Evolutionary conservation across 2,797 vertebrate genomes (phyloP), one percentile per base, ranked within the genome.

Genomic region (Numenius phaeopus): DNA sequence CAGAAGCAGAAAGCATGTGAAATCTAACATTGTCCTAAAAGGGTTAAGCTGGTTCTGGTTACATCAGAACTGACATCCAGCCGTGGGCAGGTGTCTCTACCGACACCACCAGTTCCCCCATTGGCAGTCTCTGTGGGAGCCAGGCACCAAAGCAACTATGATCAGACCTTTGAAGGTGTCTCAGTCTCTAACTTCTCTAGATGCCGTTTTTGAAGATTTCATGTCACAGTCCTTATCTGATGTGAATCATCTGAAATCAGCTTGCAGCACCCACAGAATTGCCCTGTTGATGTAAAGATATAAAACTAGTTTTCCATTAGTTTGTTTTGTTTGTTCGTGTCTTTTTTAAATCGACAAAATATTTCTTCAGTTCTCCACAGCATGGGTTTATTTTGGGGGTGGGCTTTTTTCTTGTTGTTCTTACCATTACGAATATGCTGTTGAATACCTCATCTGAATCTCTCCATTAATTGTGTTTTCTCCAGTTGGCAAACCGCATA

Each of bases 401-500:
- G 18, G 11, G 3, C 4, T 89, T 89, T 93, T 91, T 67, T 44
- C 62, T 19, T 83, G 27, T 67, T 73, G 7, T 40, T 50, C 11
- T 75, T 87, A 71, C 47, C 23, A 23, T 55, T 72, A 52, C 65
- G 84, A 54, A 39, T 81, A 73, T 58, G 24, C 66, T 86, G 61
- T 78, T 86, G 61, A 34, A 67, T 81, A 39, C 55, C n/a, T 96
- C 72, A 71, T 89, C 58, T 95, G 87, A 92, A 66, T 96, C 50
- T 87, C 54, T 39, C 70, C 80, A 84, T 96, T 92, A 77, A 87
- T 95, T 98, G 82, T 97, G 77, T 98, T 97, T 97, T 82, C 94
- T 93, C 69, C 98, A 99, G 99, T 99, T 95, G 99, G 99, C 98
- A 99, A 99, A 95, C 99, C 99, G 90, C 99, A 99, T 97, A 99